These are phyloP conservation scores for Sardina pilchardus DNA, from an alignment of 2,113 vertebrate genomes.

Conservation along the genomic window DNA sequence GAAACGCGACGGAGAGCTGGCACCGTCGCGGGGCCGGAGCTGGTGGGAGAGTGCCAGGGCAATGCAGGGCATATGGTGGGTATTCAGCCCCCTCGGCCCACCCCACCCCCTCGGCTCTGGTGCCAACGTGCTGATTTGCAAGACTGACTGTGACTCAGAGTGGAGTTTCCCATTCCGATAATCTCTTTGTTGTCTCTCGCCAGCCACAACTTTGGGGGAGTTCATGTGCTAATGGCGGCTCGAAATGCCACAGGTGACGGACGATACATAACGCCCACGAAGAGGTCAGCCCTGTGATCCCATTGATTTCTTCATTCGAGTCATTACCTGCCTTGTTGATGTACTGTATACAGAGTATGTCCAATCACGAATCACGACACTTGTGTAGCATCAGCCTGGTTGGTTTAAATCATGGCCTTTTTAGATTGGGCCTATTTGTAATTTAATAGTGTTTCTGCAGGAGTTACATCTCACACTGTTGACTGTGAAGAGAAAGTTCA, in stretches of 20 bases:
- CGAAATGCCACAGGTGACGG: constrained; percentile 4
- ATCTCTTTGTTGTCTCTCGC: background rate
- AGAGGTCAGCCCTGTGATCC: background rate
- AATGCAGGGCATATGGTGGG: constrained; percentile 47
- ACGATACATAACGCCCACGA: background rate
- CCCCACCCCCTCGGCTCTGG: background rate
- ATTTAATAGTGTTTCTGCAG: background rate
- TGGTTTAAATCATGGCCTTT: background rate
- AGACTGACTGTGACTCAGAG: constrained; percentile 3
- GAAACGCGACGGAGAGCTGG: constrained; percentile 53
- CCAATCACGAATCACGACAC: background rate
- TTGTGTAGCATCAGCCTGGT: background rate
- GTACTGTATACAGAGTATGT: background rate
- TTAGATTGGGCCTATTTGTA: background rate
- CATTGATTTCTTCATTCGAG: background rate
- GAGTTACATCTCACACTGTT: background rate
- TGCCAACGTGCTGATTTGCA: constrained; percentile 9
- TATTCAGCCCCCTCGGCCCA: constrained; percentile 47
- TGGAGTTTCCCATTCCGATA: background rate
- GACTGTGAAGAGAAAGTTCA: background rate
- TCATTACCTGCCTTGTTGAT: background rate
- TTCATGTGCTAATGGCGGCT: background rate
- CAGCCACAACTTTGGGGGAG: background rate
- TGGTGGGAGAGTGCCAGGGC: constrained; percentile 45
- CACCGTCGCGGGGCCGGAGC: constrained; percentile 38